Conservation (phyloP, 2,797 vertebrate species). For the Chloroceryle inda region DNA sequence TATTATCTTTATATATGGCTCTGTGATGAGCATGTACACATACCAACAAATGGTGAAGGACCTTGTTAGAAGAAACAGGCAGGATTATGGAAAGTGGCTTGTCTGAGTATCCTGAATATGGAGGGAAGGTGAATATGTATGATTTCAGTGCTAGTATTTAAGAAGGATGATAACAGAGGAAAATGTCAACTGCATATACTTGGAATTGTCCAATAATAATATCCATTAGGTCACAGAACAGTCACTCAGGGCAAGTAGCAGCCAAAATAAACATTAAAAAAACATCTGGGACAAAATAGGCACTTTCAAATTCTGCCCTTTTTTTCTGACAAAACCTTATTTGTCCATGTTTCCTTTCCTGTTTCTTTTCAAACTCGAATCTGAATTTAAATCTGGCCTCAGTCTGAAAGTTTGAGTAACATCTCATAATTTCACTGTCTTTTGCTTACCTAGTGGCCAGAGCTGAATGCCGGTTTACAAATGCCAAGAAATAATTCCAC, state of each 20-base stretch:
- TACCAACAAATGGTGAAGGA: background rate
- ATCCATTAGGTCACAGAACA: background rate
- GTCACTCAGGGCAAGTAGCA: background rate
- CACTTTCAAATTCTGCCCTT: background rate
- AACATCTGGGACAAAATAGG: background rate
- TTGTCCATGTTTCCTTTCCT: background rate
- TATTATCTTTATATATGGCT: background rate
- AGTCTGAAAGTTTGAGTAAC: background rate
- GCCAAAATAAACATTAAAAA: background rate
- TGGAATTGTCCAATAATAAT: background rate
- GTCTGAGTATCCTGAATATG: background rate
- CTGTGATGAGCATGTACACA: background rate
- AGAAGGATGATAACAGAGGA: background rate
- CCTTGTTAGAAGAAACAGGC: background rate
- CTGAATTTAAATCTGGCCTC: background rate
- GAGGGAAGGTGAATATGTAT: background rate
- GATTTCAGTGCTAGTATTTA: background rate
- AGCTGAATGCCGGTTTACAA: background rate
- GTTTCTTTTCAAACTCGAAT: background rate
- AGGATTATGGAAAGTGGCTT: background rate
- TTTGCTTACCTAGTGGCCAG: background rate
- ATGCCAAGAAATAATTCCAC: background rate
- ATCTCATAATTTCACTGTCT: rapidly evolving
- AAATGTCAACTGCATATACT: background rate
- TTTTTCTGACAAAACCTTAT: background rate